Base-by-base conservation (phyloP, 2,113 vertebrate species). In the Sterrhoptilus dennistouni region DNA sequence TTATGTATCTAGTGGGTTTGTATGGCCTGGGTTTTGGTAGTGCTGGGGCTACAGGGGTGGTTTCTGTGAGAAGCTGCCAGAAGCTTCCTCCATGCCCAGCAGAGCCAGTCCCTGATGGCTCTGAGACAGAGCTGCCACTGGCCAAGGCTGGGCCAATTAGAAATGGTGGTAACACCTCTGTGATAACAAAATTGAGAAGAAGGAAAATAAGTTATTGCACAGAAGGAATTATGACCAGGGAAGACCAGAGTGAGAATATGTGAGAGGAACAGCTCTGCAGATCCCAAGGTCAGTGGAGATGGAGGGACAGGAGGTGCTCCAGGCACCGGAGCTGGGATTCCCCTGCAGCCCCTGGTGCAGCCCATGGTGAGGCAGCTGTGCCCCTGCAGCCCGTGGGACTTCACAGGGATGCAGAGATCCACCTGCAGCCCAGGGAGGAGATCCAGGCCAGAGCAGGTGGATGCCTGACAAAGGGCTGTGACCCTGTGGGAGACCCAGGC, bases 111-210 rank as follows among this genome's bases (percentile, higher is more conserved):
- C 44, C 44, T 42, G 44, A 4, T 50, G 61, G 44, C 61, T 68
- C 83, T 25, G 50, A 25, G 52, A 18, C 44, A 42, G 31, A 31
- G 0, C 1, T 17, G 60, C 13, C 4, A 1, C 25, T 31, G 44
- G 36, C 36, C 53, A 42, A 35, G 36, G 25, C 36, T 50, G 61
- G 44, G 71, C 5, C 71, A 11, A 0, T 16, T 21, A 21, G 44
- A 44, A 4, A 44, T 27, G 16, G 21, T 21, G 61, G 24, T 25
- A 14, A 66, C 3, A 0, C 31, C 25, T 66, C 61, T 25, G 71
- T 21, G 25, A 31, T 4, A 59, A 35, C 61, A 66, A 21, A 50
- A 31, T 27, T 6, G 3, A 50, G 42, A 42, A 52, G 24, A 50
- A 40, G n/a, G 13, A 20, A 36, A 40, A 29, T 40, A n/a, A 28